A percentile compares a stretch with the other conserved stretches of the same genome.
phyloP scores from a whole-genome alignment of 2,888 invertebrate species.

The Folsomia manolachei region DNA sequence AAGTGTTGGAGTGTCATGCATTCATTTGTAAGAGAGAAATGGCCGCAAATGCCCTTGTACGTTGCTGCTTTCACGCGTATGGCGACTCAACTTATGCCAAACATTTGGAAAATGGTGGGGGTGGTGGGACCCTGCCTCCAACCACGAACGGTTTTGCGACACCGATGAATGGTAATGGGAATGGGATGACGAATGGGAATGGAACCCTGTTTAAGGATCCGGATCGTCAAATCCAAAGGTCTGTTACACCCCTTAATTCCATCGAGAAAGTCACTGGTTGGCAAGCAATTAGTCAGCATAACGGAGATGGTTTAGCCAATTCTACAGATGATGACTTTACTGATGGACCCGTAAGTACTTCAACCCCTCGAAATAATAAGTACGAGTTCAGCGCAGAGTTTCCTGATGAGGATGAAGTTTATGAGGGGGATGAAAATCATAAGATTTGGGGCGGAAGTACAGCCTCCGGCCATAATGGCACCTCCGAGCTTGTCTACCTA shows the following conservation, averaged over 20 bases:
- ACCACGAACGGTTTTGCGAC: constrained; percentile 52
- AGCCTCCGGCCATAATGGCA: constrained; percentile 55
- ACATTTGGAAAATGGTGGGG: constrained; percentile 60
- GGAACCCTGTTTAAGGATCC: constrained; percentile 49
- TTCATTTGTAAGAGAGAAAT: constrained; percentile 95
- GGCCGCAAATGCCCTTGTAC: constrained; percentile 94
- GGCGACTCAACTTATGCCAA: constrained; percentile 92
- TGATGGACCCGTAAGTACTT: constrained; percentile 48
- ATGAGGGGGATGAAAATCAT: constrained; percentile 89
- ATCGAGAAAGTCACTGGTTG: constrained; percentile 61
- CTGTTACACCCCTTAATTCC: constrained; percentile 52
- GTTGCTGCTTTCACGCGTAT: constrained; percentile 96
- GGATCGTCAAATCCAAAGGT: constrained; percentile 47
- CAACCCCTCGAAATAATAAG: constrained; percentile 49
- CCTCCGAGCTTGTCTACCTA: constrained; percentile 57
- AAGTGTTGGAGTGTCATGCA: constrained; percentile 97
- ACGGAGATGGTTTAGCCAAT: constrained; percentile 54
- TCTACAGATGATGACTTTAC: constrained; percentile 55
- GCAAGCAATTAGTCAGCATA: constrained; percentile 57
- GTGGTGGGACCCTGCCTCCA: constrained; percentile 54
- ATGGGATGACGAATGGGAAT: constrained; percentile 32
- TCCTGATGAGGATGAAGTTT: constrained; percentile 75
- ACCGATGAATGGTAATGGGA: constrained; percentile 33
- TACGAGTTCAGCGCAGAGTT: constrained; percentile 50
- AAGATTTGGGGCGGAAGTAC: constrained; percentile 81